These are phyloP conservation scores for Capromys pilorides DNA, from an alignment of 2,797 vertebrate genomes.

Conservation along the genomic window DNA sequence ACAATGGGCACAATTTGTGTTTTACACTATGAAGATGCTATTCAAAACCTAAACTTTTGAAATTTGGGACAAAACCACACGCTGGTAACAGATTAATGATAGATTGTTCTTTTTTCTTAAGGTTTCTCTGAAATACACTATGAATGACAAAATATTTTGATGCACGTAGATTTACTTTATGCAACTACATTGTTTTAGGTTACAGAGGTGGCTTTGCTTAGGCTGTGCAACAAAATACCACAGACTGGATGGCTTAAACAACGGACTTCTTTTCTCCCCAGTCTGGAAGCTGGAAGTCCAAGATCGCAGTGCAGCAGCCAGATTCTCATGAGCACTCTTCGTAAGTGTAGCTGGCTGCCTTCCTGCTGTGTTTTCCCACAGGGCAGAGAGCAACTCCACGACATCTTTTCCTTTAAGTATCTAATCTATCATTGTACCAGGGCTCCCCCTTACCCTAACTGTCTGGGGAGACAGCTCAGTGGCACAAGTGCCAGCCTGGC, in stretches of 20 bases:
- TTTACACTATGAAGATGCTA: constrained; percentile 43
- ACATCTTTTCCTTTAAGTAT: not conserved
- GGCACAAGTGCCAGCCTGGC: too few relatives aligned
- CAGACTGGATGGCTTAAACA: not conserved
- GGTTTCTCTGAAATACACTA: constrained; percentile 44
- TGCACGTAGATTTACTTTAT: not conserved
- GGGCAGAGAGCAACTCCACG: not conserved
- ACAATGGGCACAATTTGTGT: not conserved
- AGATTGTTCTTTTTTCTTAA: constrained; percentile 48
- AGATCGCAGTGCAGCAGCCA: not conserved
- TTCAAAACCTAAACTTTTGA: constrained; percentile 32
- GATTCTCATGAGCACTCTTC: not conserved
- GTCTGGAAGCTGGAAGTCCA: not conserved
- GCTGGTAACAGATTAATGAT: not conserved
- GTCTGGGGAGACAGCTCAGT: too few relatives aligned
- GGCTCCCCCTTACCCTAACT: not conserved
- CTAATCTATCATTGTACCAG: not conserved
- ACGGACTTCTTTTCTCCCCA: not conserved
- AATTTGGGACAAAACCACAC: not conserved
- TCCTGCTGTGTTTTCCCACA: not conserved
- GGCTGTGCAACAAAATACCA: not conserved
- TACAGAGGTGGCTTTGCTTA: not conserved
- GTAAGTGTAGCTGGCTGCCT: not conserved
- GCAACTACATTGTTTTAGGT: not conserved
- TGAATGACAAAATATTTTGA: not conserved